phyloP scores from a whole-genome alignment of 1,140 invertebrate genomes.

The Pogonognathellus flavescens region DNA sequence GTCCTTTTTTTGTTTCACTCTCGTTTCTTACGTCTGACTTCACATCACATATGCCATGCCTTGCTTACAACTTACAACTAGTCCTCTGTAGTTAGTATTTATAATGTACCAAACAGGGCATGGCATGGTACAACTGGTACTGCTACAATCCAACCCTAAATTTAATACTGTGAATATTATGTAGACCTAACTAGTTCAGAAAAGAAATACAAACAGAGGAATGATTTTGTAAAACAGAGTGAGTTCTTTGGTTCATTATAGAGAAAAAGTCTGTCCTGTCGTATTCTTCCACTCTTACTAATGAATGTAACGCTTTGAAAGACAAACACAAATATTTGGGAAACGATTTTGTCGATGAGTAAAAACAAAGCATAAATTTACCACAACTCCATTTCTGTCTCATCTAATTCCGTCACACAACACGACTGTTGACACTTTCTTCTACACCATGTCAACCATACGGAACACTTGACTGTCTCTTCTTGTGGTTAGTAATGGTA shows the following conservation, averaged over 20 bases:
- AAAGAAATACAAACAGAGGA: background rate
- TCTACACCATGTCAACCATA: conserved; percentile 25
- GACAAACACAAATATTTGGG: conserved; percentile 64
- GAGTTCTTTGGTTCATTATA: background rate
- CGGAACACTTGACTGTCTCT: conserved; percentile 29
- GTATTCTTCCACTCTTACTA: conserved; percentile 44
- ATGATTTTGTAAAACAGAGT: background rate
- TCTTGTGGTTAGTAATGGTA: conserved; percentile 7
- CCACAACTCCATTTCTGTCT: conserved; percentile 51
- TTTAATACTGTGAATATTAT: background rate
- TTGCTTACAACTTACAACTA: background rate
- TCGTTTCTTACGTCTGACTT: conserved; percentile 20
- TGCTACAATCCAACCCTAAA: no score
- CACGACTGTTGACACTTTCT: conserved; percentile 48
- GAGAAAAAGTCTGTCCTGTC: background rate
- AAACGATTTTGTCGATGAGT: conserved; percentile 52
- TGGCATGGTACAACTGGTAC: background rate
- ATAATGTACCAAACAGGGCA: background rate
- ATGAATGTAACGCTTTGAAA: conserved; percentile 64
- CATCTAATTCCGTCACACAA: conserved; percentile 20
- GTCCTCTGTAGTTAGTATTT: background rate
- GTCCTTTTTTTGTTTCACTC: conserved; percentile 3
- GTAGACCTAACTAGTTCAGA: background rate
- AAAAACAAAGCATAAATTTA: conserved; percentile 65
- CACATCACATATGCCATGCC: background rate